Percentiles rank a stretch among this genome's conserved stretches.
These are phyloP conservation scores for Neofelis nebulosa DNA, from an alignment of 2,113 vertebrate species.

Conservation along the genomic window DNA sequence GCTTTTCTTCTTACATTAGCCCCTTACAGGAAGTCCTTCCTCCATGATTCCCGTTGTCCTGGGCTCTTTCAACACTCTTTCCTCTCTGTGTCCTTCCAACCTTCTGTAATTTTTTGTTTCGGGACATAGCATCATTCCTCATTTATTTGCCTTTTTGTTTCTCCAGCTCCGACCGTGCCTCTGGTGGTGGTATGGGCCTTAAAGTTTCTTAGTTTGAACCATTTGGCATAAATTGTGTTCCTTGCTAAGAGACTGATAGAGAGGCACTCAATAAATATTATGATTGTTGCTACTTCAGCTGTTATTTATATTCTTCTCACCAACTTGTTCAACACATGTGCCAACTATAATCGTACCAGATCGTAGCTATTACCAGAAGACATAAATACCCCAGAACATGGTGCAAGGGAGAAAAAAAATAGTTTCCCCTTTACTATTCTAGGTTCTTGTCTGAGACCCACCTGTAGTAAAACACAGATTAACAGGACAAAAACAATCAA, in stretches of 20 bases:
- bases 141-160: neutral
- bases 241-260: neutral
- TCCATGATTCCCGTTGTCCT: neutral
- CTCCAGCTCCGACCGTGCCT: neutral
- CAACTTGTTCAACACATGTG: neutral
- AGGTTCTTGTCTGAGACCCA: neutral
- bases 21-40: neutral
- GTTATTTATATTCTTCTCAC: neutral
- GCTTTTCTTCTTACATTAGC: neutral
- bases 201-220: neutral
- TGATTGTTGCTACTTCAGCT: neutral
- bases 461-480: neutral
- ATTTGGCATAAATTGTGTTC: neutral
- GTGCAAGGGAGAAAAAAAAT: neutral
- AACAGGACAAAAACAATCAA: neutral
- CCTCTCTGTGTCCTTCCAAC: neutral
- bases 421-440: neutral
- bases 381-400: neutral
- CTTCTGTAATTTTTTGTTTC: neutral
- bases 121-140: accelerated
- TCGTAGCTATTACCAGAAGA: neutral
- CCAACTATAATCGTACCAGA: neutral
- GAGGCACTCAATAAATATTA: neutral
- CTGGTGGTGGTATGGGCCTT: neutral
- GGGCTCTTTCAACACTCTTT: neutral